Evolutionary conservation across 2,113 vertebrate genomes (phyloP).

Genomic region (Prochilodus magdalenae): DNA sequence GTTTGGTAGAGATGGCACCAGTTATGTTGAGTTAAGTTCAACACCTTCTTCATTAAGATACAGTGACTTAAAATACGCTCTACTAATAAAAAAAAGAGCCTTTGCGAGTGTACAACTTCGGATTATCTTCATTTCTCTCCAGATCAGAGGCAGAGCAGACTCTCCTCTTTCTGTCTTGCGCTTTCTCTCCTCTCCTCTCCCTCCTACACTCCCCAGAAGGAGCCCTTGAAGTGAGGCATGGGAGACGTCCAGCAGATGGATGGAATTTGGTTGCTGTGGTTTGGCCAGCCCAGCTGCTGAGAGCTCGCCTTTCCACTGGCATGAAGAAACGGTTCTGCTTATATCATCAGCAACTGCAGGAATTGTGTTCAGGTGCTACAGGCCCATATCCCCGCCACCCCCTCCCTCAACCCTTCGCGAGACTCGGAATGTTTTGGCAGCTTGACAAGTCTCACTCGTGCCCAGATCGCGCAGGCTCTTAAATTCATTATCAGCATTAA

Average conservation of each 20-base stretch:
- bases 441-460: conserved; percentile 1
- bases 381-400: conserved; percentile 52
- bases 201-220: conserved; percentile 42
- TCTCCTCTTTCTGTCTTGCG: not conserved
- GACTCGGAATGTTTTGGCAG: conserved; percentile 44
- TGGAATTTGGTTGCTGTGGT: conserved; percentile 67
- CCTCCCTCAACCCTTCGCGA: not conserved
- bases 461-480: not conserved
- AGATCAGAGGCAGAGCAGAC: conserved; percentile 38
- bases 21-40: too few relatives aligned
- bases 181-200: conserved; percentile 39
- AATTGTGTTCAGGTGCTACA: conserved; percentile 74
- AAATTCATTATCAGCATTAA: not conserved
- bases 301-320: conserved; percentile 66
- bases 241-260: conserved; percentile 60
- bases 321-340: conserved; percentile 63
- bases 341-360: conserved; percentile 68
- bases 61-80: too few relatives aligned
- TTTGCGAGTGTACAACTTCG: not conserved
- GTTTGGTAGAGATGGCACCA: too few relatives aligned
- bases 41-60: too few relatives aligned
- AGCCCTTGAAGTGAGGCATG: conserved; percentile 62
- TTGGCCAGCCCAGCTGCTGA: conserved; percentile 65
- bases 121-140: not conserved
- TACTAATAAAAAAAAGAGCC: too few relatives aligned